A percentile compares a stretch with the other conserved stretches of the same genome.
phyloP scores from a whole-genome alignment of 1,140 invertebrate genomes.

The Harlomillsia oculata region DNA sequence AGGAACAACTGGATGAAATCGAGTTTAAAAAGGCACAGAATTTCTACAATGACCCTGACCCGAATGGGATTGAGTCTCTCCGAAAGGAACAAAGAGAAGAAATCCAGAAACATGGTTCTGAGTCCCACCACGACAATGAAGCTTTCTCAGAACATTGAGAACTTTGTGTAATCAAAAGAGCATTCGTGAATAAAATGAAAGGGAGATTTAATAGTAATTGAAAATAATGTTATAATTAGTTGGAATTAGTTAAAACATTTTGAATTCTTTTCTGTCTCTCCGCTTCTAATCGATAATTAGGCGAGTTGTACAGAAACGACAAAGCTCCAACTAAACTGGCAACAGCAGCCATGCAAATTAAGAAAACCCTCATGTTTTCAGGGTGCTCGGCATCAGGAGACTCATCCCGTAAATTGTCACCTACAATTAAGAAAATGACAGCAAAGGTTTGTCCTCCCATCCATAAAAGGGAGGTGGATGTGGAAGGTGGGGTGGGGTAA shows the following conservation, averaged over 20 bases:
- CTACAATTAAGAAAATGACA: slow-evolving; percentile 16
- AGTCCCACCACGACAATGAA: too few species aligned
- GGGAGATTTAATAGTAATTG: too few species aligned
- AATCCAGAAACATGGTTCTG: too few species aligned
- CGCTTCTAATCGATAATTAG: slow-evolving; percentile 18
- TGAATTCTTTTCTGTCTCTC: slow-evolving; percentile 3
- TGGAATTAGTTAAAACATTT: too few species aligned
- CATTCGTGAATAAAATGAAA: too few species aligned
- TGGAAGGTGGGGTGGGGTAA: slow-evolving; percentile 11
- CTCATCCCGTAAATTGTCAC: slow-evolving; percentile 12
- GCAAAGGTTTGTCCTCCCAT: slow-evolving; percentile 23
- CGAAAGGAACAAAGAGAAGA: too few species aligned
- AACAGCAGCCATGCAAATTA: slow-evolving; percentile 10
- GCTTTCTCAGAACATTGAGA: too few species aligned
- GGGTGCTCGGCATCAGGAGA: slow-evolving; percentile 9
- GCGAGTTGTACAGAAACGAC: slow-evolving; percentile 13
- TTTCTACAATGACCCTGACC: neutral
- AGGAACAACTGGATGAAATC: neutral
- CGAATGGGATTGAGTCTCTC: slow-evolving; percentile 19
- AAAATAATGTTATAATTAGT: too few species aligned
- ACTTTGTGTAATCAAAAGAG: too few species aligned
- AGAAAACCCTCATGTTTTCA: slow-evolving; percentile 7
- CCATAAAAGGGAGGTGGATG: slow-evolving; percentile 19
- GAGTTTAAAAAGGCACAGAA: neutral
- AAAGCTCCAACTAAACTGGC: neutral